phyloP scores from a whole-genome alignment of 2,888 invertebrate genomes.

The Phengaris arion region DNA sequence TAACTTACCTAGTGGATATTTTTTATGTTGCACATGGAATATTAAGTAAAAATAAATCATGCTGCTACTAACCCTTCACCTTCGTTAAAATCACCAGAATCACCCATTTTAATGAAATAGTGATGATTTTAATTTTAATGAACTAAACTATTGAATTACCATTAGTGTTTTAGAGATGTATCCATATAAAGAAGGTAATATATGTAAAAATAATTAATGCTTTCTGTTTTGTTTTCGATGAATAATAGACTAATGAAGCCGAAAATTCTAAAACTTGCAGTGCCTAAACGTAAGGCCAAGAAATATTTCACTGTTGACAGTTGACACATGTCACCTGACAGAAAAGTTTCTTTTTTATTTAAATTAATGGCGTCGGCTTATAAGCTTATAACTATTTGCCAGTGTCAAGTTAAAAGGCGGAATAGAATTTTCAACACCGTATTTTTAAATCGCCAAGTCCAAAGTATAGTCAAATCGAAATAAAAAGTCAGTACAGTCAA shows the following conservation, averaged over 20 bases:
- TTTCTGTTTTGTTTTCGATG: background rate
- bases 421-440: too few species aligned
- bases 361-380: too few species aligned
- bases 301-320: background rate
- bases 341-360: background rate
- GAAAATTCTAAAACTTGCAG: background rate
- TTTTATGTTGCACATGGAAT: background rate
- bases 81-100: constrained; percentile 70
- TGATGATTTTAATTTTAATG: too few species aligned
- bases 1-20: background rate
- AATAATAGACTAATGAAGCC: background rate
- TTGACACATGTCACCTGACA: background rate
- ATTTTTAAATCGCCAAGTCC: too few species aligned
- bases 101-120: constrained; percentile 54
- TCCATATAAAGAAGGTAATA: constrained; percentile 33
- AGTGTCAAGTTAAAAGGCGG: too few species aligned
- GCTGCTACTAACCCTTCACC: constrained; percentile 74
- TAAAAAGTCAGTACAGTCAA: too few species aligned
- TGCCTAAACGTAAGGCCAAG: background rate
- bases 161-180: constrained; percentile 42
- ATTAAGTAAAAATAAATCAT: constrained; percentile 26
- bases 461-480: too few species aligned
- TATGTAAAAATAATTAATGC: background rate
- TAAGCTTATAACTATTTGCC: too few species aligned
- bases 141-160: constrained; percentile 51